A percentile compares a stretch with the other conserved stretches of the same genome.
Conservation (phyloP, 2,888 invertebrate species). For the Philereme transversata region DNA sequence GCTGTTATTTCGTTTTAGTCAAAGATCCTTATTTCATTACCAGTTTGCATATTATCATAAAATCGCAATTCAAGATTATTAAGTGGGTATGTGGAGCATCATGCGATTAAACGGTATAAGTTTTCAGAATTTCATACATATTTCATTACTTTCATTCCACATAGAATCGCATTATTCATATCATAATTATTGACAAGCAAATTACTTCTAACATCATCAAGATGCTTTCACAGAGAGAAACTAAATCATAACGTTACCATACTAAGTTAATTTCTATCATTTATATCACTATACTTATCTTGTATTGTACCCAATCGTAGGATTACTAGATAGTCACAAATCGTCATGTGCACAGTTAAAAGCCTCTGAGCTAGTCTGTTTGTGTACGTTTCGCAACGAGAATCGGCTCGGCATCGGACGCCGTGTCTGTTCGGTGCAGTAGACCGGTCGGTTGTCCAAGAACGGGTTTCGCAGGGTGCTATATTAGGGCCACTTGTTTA, state of each 20-base stretch:
- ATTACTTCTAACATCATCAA: constrained; percentile 18
- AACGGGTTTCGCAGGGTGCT: constrained; percentile 38
- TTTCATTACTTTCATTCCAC: constrained; percentile 13
- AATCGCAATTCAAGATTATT: constrained; percentile 10
- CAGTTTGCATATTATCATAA: constrained; percentile 9
- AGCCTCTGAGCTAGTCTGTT: constrained; percentile 25
- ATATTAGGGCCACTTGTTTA: constrained; percentile 37
- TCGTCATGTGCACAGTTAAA: constrained; percentile 21
- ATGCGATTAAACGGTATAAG: constrained; percentile 8
- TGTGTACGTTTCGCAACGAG: constrained; percentile 32
- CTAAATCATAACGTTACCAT: constrained; percentile 1
- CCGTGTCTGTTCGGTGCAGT: constrained; percentile 13
- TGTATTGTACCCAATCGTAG: constrained; percentile 11
- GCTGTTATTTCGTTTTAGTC: too few species aligned
- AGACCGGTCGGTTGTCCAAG: constrained; percentile 24
- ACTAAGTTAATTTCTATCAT: background rate
- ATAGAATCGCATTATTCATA: constrained; percentile 15
- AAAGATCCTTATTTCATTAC: constrained; percentile 1
- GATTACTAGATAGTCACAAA: constrained; percentile 17
- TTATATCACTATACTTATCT: constrained; percentile 10
- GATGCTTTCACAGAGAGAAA: constrained; percentile 14
- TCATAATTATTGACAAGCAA: constrained; percentile 14
- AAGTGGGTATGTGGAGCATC: constrained; percentile 10
- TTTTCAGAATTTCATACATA: constrained; percentile 17
- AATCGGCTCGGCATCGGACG: constrained; percentile 32